phyloP scores from a whole-genome alignment of 2,888 invertebrate species.

The Drosophila nr. medialis region DNA sequence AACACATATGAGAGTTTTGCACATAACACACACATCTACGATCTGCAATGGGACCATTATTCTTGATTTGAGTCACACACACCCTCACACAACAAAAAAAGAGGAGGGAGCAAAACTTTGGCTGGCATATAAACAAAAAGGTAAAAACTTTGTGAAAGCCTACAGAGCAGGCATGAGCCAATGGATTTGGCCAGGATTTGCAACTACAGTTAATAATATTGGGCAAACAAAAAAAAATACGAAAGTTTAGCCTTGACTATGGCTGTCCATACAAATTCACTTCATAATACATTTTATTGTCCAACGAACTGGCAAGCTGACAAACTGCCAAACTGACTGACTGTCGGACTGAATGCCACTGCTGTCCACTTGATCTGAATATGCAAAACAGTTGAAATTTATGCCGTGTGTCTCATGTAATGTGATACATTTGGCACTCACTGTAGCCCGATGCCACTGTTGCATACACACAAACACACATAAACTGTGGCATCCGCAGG shows the following conservation, averaged over 20 bases:
- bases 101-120: slow-evolving; percentile 40
- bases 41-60: slow-evolving; percentile 77
- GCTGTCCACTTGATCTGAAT: slow-evolving; percentile 51
- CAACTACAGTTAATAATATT: slow-evolving; percentile 76
- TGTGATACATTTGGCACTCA: slow-evolving; percentile 65
- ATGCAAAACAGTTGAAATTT: slow-evolving; percentile 72
- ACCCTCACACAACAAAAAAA: neutral
- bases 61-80: slow-evolving; percentile 66
- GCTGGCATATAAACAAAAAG: slow-evolving; percentile 72
- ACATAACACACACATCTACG: slow-evolving; percentile 47
- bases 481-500: slow-evolving; percentile 57
- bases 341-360: slow-evolving; percentile 19
- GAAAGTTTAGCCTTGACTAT: slow-evolving; percentile 47
- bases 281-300: slow-evolving; percentile 62
- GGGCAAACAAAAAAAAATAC: slow-evolving; percentile 24
- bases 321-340: slow-evolving; percentile 24
- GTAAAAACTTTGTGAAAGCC: slow-evolving; percentile 61
- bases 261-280: slow-evolving; percentile 54
- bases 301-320: slow-evolving; percentile 48
- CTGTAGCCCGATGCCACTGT: neutral
- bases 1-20: slow-evolving; percentile 40
- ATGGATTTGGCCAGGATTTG: slow-evolving; percentile 72
- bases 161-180: slow-evolving; percentile 53
- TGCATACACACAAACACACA: slow-evolving; percentile 16
- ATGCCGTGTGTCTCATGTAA: slow-evolving; percentile 70